Base-by-base conservation (phyloP, 2,113 vertebrate genomes). In the Catagonus wagneri region DNA sequence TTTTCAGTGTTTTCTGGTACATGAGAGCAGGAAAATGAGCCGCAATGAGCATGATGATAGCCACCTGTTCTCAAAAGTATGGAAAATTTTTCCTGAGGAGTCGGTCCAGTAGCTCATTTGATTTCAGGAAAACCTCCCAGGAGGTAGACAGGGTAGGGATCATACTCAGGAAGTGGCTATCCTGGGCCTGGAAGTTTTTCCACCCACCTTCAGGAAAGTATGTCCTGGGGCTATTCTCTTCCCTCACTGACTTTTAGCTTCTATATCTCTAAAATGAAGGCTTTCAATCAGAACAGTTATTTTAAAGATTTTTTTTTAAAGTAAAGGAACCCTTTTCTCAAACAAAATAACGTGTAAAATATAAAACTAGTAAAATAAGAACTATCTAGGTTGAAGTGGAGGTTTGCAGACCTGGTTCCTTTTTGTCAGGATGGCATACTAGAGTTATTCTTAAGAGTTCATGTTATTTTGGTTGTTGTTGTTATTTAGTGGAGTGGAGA, bases 311-410 rank as follows among this genome's bases (percentile, higher is more conserved):
- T 32, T 90, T 83, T 80, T 81, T 83, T 58, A 19, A 68, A 83
- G 15, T 2, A n/a, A 75, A 84, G 25, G 10, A 76, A n/a, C 0
- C 0, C 2, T 65, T 89, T 95, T 94, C 32, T 83, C 58, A 71
- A 84, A 85, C 34, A 88, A 90, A 91, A 89, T 79, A 32, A 58
- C 66, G 65, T 86, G 3, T 79, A 60, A 91, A 81, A 39, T 58
- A 85, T 76, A 58, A 89, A 93, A 60, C 6, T 91, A n/a, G 66
- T 58, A 25, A 32, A 93, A 96, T 36, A 74, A 78, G 27, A 86
- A 56, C 39, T 78, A 17, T 36, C 3, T 34, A 50, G 19, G 16
- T 91, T 66, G 8, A 94, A 65, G 29, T 74, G 5, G 52, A 25
- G 27, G 16, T 11, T 72, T 14, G 13, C 10, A 71, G 23, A 81